Percentiles rank a stretch among this genome's conserved stretches.
Evolutionary conservation across 2,888 invertebrate genomes (phyloP).

Genomic region (Aricia artaxerxes): DNA sequence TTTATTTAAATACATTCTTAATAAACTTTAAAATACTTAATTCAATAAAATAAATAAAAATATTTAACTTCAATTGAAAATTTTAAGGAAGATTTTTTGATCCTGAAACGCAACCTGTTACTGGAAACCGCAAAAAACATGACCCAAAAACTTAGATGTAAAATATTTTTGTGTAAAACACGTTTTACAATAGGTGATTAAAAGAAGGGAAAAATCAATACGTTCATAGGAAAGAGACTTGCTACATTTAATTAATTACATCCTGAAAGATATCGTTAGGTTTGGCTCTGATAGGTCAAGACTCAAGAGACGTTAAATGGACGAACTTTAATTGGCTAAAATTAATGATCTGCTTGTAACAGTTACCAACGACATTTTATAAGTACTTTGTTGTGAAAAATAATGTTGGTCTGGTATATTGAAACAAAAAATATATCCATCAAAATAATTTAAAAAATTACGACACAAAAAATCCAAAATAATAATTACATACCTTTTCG

Average conservation of each 20-base stretch:
- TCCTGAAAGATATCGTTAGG: conserved; percentile 20
- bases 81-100: no score
- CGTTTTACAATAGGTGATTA: neutral
- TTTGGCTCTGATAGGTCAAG: conserved; percentile 6
- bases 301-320: conserved; percentile 21
- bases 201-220: neutral
- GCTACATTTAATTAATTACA: neutral
- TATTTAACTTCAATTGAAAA: neutral
- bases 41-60: neutral
- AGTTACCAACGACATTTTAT: neutral
- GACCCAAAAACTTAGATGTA: neutral
- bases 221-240: neutral
- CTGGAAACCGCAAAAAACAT: no score
- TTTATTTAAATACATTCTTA: no score
- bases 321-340: conserved; percentile 10
- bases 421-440: neutral
- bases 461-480: neutral
- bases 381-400: neutral
- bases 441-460: neutral
- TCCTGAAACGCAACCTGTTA: no score
- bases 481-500: neutral
- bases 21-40: neutral
- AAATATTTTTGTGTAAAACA: neutral
- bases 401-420: no score
- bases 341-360: neutral